phyloP scores from a whole-genome alignment of 2,113 vertebrate species.

The Callipepla californica region DNA sequence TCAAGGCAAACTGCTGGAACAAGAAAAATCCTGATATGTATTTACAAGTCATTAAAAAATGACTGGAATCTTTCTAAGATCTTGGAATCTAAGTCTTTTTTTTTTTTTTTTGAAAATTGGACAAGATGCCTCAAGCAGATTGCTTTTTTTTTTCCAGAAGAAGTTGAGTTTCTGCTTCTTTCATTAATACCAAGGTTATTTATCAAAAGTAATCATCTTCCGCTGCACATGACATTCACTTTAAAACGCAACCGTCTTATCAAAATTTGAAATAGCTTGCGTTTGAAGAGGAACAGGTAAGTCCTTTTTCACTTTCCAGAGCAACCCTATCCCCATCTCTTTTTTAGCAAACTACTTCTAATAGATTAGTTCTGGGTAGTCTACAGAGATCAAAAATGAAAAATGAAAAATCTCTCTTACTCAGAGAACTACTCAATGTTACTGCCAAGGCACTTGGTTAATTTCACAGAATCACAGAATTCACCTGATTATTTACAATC shows the following conservation, averaged over 20 bases:
- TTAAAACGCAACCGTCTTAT: neutral
- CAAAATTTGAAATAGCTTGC: neutral
- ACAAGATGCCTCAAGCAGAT: neutral
- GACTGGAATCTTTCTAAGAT: neutral
- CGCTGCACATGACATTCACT: fast-evolving
- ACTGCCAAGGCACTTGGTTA: neutral
- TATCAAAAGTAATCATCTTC: neutral
- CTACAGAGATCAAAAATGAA: neutral
- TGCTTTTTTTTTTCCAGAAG: neutral
- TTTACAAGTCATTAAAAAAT: neutral
- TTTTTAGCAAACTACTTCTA: neutral
- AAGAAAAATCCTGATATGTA: neutral
- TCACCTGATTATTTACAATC: fast-evolving
- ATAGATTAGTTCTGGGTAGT: neutral
- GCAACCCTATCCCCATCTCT: neutral
- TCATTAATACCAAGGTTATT: neutral
- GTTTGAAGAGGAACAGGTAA: neutral
- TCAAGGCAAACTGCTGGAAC: neutral
- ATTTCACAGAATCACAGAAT: neutral
- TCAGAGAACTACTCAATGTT: neutral
- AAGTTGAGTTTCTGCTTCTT: neutral
- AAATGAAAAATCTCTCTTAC: neutral
- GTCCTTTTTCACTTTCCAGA: neutral
- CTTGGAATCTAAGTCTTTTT: neutral
- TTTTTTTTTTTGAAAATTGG: neutral